A percentile compares a stretch with the other conserved stretches of the same genome.
phyloP scores from a whole-genome alignment of 2,797 vertebrate genomes.

The Enteromius anoplus region DNA sequence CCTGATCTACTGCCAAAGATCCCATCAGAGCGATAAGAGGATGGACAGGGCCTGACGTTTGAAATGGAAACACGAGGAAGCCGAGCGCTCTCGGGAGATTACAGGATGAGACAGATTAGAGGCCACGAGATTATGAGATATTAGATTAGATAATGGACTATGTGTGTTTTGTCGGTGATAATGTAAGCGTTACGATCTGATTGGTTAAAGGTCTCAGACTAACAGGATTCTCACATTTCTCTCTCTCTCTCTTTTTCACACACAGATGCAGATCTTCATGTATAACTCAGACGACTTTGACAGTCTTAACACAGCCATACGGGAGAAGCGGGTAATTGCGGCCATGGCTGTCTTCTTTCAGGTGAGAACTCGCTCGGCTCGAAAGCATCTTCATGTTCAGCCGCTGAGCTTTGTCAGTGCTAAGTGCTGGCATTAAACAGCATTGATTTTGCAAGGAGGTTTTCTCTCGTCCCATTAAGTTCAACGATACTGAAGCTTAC shows the following conservation, averaged over 20 bases:
- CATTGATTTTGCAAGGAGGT: slow-evolving; percentile 42
- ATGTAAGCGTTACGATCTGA: slow-evolving; percentile 17
- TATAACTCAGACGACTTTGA: slow-evolving; percentile 97
- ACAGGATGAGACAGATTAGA: slow-evolving; percentile 37
- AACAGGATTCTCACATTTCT: slow-evolving; percentile 1
- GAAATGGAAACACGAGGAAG: slow-evolving; percentile 18
- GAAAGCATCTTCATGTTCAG: slow-evolving; percentile 8
- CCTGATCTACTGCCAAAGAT: slow-evolving; percentile 44
- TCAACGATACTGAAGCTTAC: slow-evolving; percentile 21
- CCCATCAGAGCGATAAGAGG: slow-evolving; percentile 46
- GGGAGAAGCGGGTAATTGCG: slow-evolving; percentile 89
- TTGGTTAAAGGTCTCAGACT: slow-evolving; percentile 8
- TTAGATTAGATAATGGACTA: slow-evolving; percentile 33
- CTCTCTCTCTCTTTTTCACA: slow-evolving; percentile 41
- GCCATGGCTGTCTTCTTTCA: slow-evolving; percentile 95
- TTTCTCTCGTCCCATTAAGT: slow-evolving; percentile 40
- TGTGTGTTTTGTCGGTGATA: slow-evolving; percentile 33
- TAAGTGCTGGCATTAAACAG: slow-evolving; percentile 43
- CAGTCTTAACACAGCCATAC: slow-evolving; percentile 89
- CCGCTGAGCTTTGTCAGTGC: slow-evolving; percentile 30
- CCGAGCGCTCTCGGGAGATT: not conserved
- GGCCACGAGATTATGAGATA: slow-evolving; percentile 35
- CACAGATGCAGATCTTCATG: slow-evolving; percentile 98
- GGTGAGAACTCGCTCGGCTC: slow-evolving; percentile 74
- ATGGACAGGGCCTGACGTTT: slow-evolving; percentile 14